Evolutionary conservation across 2,797 vertebrate genomes (phyloP).

Genomic region (Masticophis lateralis): DNA sequence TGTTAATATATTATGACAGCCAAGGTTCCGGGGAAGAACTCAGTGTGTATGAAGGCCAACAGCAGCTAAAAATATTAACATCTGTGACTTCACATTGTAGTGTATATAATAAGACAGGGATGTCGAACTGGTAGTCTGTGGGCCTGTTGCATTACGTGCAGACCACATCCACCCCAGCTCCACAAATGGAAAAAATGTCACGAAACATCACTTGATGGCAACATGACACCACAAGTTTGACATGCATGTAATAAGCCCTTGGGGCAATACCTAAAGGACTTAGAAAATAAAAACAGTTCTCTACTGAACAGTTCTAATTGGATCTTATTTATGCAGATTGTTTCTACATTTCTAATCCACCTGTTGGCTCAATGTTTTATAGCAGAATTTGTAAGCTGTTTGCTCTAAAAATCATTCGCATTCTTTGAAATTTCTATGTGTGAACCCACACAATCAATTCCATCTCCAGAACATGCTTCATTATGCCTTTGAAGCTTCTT

Average conservation of each 20-base stretch:
- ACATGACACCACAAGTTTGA: too few relatives aligned
- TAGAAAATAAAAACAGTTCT: background rate
- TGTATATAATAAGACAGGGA: background rate
- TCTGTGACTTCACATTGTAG: background rate
- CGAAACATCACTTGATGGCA: too few relatives aligned
- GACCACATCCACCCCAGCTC: too few relatives aligned
- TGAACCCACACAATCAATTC: background rate
- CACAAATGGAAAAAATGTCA: too few relatives aligned
- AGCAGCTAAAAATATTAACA: background rate
- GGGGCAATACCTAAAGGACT: background rate
- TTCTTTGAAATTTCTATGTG: background rate
- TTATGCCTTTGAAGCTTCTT: background rate
- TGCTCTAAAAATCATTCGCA: background rate
- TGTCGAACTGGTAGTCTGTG: rapidly evolving
- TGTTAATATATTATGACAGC: background rate
- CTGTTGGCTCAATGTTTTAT: background rate
- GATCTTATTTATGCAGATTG: background rate
- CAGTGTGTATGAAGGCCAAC: background rate
- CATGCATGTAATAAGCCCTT: background rate
- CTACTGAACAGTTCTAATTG: background rate
- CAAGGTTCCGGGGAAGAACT: background rate
- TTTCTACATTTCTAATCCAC: background rate
- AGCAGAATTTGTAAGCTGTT: background rate
- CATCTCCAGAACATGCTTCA: background rate
- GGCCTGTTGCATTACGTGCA: rapidly evolving